Percentiles rank a stretch among this genome's conserved stretches.
Evolutionary conservation across 2,888 invertebrate species (phyloP).

Genomic region (Leptopterna dolabrata): DNA sequence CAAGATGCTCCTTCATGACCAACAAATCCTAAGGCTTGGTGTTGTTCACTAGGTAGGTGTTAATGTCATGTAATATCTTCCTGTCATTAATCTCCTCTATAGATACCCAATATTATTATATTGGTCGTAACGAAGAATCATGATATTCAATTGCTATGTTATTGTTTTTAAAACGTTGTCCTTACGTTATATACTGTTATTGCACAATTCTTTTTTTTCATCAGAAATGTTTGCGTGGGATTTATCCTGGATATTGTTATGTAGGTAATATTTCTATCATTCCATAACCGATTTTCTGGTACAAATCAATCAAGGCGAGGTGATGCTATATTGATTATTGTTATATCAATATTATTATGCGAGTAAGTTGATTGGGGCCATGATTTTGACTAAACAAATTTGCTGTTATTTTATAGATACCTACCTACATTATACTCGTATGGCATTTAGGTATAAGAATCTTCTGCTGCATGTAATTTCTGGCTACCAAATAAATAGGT

Average conservation of each 20-base stretch:
- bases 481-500: background rate
- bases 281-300: background rate
- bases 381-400: background rate
- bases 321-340: background rate
- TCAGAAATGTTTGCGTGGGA: background rate
- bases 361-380: background rate
- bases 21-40: conserved; percentile 4
- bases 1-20: background rate
- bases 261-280: background rate
- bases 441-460: background rate
- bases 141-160: background rate
- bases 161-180: background rate
- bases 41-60: background rate
- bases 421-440: background rate
- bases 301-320: background rate
- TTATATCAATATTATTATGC: background rate
- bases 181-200: background rate
- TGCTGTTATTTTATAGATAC: background rate
- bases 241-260: background rate
- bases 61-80: no score
- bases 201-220: background rate
- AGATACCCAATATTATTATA: background rate
- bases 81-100: background rate
- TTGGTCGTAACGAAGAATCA: background rate
- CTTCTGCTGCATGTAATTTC: background rate